Evolutionary conservation across 2,888 invertebrate species (phyloP), one percentile per base, ranked within the genome.

Genomic region (Oligia fasciuncula): DNA sequence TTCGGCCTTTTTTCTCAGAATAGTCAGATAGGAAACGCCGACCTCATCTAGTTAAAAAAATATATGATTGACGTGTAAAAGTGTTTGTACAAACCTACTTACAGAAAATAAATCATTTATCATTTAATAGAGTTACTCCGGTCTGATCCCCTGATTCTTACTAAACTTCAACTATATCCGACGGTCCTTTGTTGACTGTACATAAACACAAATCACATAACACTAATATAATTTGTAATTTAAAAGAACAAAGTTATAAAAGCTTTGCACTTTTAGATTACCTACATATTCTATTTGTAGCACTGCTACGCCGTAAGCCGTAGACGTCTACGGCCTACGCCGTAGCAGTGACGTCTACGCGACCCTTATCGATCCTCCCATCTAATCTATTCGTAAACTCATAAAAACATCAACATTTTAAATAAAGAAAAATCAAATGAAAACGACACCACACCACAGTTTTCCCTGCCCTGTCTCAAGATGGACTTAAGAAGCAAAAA

Each of bases 401-500:
- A 2, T 49, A 17, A 49, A n/a, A 40, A 51, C 2, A 46, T 57
- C 19, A 11, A 77, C 5, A 40, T 13, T 77, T 51, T 11, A n/a
- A 60, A 78, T 66, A 19, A 23, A 2, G 3, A 17, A 1, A 43
- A 43, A 66, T 43, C 1, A 60, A 82, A 49, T 49, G 14, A 66
- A 76, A n/a, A 35, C 35, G 68, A 85, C 49, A 46, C 69, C 11
- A 35, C 92, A 94, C 94, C 90, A 93, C 80, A 80, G 71, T 66
- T 86, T 83, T 72, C 91, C 35, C 89, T 89, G 91, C 92, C 83
- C 95, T 89, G 93, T 95, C 95, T 96, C 96, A 96, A 96, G 97
- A 97, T 97, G 97, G 97, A 97, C 97, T 97, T 97, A 96, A 96
- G 97, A 96, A 97, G 96, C 97, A 96, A 97, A 97, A 97, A 97